Evolutionary conservation across 2,113 vertebrate species (phyloP).

Genomic region (Mesoclemmys tuberculata): DNA sequence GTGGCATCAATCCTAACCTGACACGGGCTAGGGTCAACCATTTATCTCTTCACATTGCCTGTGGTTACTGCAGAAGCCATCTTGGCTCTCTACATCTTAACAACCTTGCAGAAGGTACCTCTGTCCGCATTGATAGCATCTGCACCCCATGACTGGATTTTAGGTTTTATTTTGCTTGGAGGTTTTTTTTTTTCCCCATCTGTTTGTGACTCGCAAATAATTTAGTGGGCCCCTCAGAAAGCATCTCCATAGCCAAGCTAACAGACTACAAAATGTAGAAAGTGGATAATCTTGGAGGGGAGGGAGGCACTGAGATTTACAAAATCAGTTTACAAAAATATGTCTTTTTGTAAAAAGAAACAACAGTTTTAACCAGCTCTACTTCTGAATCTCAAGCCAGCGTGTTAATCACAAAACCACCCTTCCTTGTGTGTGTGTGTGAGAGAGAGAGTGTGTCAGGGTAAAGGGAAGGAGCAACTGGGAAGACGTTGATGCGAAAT

Average conservation of each 20-base stretch:
- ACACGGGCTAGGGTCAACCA: constrained; percentile 96
- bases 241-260: not conserved
- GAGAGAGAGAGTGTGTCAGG: not conserved
- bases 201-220: not conserved
- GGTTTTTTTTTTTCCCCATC: not conserved
- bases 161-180: constrained; percentile 14
- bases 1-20: constrained; percentile 99
- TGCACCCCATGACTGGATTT: constrained; percentile 21
- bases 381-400: not conserved
- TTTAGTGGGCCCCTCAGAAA: fast-evolving
- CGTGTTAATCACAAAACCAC: not conserved
- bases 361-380: not conserved
- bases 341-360: not conserved
- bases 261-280: not conserved
- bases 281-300: not conserved
- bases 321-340: not conserved
- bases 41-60: constrained; percentile 98
- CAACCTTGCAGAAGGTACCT: constrained; percentile 90
- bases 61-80: constrained; percentile 93
- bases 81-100: constrained; percentile 90
- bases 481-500: not conserved
- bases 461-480: not conserved
- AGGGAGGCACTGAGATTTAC: not conserved
- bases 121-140: constrained; percentile 78
- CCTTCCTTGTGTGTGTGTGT: not conserved